Base-by-base conservation (phyloP, 1,140 invertebrate genomes). In the fruit fly (Drosophila melanogaster) region DNA sequence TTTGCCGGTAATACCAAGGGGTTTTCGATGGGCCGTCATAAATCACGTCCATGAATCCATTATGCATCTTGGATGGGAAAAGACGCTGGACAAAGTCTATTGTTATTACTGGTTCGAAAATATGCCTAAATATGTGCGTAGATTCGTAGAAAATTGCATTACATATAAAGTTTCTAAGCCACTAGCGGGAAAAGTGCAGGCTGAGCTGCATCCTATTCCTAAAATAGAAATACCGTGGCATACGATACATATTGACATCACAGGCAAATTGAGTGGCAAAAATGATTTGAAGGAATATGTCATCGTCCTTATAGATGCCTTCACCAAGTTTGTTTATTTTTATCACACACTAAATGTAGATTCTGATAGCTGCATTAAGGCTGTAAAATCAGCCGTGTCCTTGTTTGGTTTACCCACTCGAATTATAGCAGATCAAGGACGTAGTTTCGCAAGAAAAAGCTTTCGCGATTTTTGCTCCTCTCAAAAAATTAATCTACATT, bases 271-370 rank as follows among this genome's bases (percentile, higher is more conserved):
- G 11, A 56, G 53, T 41, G 38, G 38, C 1, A 41, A 56, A 8
- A 43, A 30, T 56, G 54, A 41, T 26, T 8, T 14, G 6, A 51
- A 33, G 17, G 17, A 46, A 46, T 53, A 56, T 7, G 40, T 56
- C 11, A 19, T 56, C 14, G 40, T 56, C 26, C 26, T 33, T n/a
- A n/a, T n/a, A n/a, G n/a, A n/a, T n/a, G n/a, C n/a, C n/a, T n/a
- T n/a, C n/a, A n/a, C n/a, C n/a, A 49, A 49, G 22, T 47, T 49
- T n/a, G 35, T n/a, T 41, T 55, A 55, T n/a, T 55, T 59, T 33
- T 59, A 37, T 12, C 43, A 49, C 46, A 59, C 44, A 26, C 19
- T 59, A 15, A 49, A 19, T 30, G 12, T 57, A 22, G 57, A 56
- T 44, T 12, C 54, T 11, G 26, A 33, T 1, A 56, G 54, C n/a